These are phyloP conservation scores for Chinchilla lanigera DNA, from an alignment of 2,113 vertebrate species.

Conservation along the genomic window DNA sequence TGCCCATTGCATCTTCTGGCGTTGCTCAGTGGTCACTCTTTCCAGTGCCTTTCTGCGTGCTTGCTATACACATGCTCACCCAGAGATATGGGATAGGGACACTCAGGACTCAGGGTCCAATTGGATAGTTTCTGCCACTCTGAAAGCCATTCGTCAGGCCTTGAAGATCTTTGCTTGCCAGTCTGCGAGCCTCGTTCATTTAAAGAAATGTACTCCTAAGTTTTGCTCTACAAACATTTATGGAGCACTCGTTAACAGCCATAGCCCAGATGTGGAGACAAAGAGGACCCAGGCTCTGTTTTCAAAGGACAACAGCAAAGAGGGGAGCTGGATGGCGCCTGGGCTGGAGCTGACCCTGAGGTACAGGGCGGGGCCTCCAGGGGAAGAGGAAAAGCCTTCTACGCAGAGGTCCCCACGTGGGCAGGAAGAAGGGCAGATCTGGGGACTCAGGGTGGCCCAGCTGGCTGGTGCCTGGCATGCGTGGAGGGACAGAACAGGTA, in stretches of 20 bases:
- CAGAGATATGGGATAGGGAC: neutral
- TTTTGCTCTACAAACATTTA: neutral
- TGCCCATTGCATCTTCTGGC: neutral
- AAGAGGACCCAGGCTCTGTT: neutral
- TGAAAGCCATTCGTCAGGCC: rapidly evolving
- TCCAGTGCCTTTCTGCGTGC: neutral
- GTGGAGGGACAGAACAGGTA: rapidly evolving
- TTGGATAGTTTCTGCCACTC: rapidly evolving
- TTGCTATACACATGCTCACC: rapidly evolving
- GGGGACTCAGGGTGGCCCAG: neutral
- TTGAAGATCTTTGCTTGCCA: neutral
- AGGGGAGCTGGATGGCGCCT: neutral
- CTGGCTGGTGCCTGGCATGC: neutral
- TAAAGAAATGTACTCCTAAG: neutral
- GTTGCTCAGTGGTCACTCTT: neutral
- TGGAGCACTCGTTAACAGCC: neutral
- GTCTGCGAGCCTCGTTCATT: neutral
- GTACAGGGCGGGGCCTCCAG: rapidly evolving
- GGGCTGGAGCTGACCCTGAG: neutral
- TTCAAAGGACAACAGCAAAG: neutral
- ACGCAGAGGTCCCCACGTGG: neutral
- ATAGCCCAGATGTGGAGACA: neutral
- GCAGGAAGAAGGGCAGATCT: neutral
- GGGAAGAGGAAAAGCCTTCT: neutral
- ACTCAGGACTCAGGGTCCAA: rapidly evolving